Base-by-base conservation (phyloP, 2,113 vertebrate genomes). In the Pituophis catenifer region DNA sequence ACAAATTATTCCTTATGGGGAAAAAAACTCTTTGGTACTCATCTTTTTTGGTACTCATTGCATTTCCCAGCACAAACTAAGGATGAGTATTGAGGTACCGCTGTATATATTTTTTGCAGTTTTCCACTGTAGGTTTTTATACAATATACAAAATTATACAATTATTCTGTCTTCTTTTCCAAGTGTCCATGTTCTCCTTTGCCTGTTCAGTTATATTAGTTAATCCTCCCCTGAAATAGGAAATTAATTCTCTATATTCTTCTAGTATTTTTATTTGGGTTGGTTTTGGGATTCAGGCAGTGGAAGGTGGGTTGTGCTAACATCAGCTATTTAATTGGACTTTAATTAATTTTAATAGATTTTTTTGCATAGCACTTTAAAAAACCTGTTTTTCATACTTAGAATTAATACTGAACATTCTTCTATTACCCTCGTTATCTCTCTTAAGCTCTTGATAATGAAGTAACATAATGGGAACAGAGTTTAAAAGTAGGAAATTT, bases 261-360 rank as follows among this genome's bases (percentile, higher is more conserved):
- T 26, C 29, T 55, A 50, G 93, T n/a, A 17, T 91, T 91, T 81
- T 52, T 55, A 58, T 44, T 58, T 86, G 11, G 33, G 33, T 9
- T 38, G 44, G 58, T 33, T 88, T 89, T 88, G 8, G 33, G 55
- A 29, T 62, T 92, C 55, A 86, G 54, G 75, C 75, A 86, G 4
- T 86, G 23, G 17, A 53, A 44, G 48, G 55, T 62, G 44, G 58
- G 38, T 29, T 88, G 26, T 29, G 48, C 57, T 92, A 86, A 50
- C 19, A 26, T 58, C 44, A 89, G 86, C n/a, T 44, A 92, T 92
- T 75, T 89, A 55, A 92, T 48, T 75, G 87, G 87, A 89, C 23
- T 65, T 57, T 92, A 89, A 89, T 92, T 57, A 54, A 92, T 89
- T 92, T 89, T 92, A 89, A 92, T 92, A 89, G 62, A 92, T 53